phyloP scores from a whole-genome alignment of 2,113 vertebrate genomes.

The Bagarius yarrelli region DNA sequence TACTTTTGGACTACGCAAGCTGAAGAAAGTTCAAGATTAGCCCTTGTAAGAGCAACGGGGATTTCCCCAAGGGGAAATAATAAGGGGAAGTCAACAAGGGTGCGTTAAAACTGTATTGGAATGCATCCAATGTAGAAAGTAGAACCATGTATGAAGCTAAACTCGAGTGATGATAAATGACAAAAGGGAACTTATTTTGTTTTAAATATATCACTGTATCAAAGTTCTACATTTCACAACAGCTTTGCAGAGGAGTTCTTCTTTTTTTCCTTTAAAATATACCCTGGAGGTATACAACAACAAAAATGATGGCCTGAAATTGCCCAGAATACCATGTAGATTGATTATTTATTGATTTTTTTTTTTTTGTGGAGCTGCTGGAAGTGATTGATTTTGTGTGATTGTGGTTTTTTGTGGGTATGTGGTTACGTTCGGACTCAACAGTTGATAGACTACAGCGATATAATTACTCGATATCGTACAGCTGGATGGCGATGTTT shows the following conservation, averaged over 20 bases:
- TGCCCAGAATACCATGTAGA: not conserved
- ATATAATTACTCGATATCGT: no score
- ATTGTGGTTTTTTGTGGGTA: not conserved
- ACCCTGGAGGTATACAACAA: no score
- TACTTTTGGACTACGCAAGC: not conserved
- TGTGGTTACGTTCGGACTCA: not conserved
- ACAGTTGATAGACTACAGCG: no score
- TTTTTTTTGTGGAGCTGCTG: not conserved
- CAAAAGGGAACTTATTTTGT: no score
- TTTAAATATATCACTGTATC: no score
- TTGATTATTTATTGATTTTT: no score
- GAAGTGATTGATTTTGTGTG: not conserved
- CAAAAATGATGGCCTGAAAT: not conserved
- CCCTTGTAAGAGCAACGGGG: not conserved
- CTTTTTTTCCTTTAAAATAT: not conserved
- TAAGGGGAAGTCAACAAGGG: not conserved
- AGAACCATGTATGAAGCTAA: no score
- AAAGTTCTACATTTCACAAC: not conserved
- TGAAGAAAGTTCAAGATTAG: not conserved
- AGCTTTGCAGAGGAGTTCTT: not conserved
- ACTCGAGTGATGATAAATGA: no score
- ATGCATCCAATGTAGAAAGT: not conserved
- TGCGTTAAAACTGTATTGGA: slow-evolving; percentile 7
- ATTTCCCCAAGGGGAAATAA: slow-evolving; percentile 12
- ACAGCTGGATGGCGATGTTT: not conserved